Base-by-base conservation (phyloP, 1,140 invertebrate genomes). In the Stegodyphus dumicola region DNA sequence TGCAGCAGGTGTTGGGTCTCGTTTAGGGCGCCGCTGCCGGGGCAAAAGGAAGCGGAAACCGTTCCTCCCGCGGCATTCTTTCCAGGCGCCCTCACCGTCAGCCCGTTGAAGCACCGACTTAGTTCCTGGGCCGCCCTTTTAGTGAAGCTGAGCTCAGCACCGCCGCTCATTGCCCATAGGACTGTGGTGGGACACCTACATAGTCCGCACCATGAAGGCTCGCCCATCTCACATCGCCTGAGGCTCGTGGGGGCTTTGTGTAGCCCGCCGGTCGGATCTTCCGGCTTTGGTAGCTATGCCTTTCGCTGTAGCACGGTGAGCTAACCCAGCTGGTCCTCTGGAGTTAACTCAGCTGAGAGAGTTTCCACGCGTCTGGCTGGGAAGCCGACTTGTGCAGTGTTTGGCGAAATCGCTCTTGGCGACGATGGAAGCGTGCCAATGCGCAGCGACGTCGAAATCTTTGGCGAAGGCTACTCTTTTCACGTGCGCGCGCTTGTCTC, bases 101-200 rank as follows among this genome's bases (percentile, higher is more conserved):
- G 92, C 54, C 95, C 95, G 89, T 95, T 96, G 91, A 96, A 96
- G 87, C 95, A 93, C 89, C 96, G 95, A 77, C 95, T 95, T 81
- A 96, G 91, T 91, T 96, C 95, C 77, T 95, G 95, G 87, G 95
- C 96, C 88, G 95, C 95, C 88, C 95, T 93, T 92, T 97, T 95
- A 90, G 88, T 88, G 86, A 89, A 89, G 74, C 88, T 88, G 52
- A 89, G 87, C 52, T 89, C 88, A 5, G 87, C 83, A 6, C 73
- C 75, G 53, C 66, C 60, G 69, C 66, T 73, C 84, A 86, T 77
- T 66, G 84, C 84, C 84, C 84, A 86, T 15, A 86, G 84, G 64
- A 77, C 81, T 70, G 81, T 77, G 64, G 81, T 64, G 49, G 84
- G 84, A 73, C 84, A 86, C 54, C 84, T 70, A 56, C 84, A 86